These are phyloP conservation scores for Agrotis clavis DNA, from an alignment of 2,888 invertebrate genomes.

Conservation along the genomic window DNA sequence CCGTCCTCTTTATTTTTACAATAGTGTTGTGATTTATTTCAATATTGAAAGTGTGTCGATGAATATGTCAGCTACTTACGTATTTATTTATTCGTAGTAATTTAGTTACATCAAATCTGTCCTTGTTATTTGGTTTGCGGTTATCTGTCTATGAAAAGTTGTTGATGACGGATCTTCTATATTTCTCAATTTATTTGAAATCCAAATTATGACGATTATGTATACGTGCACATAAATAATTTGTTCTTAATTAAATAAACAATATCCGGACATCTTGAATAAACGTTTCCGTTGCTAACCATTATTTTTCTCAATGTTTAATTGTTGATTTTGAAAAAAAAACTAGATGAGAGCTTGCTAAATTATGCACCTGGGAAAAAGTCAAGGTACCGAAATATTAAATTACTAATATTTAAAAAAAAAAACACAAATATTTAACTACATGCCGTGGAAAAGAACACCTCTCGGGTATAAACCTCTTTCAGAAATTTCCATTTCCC, in stretches of 20 bases:
- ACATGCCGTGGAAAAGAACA: too few relatives aligned
- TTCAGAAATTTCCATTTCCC: too few relatives aligned
- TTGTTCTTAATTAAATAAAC: constrained; percentile 7
- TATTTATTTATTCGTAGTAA: neutral
- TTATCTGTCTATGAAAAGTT: neutral
- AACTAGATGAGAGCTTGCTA: too few relatives aligned
- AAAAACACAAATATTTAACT: too few relatives aligned
- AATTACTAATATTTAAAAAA: too few relatives aligned
- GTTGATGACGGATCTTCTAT: neutral
- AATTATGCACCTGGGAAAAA: too few relatives aligned
- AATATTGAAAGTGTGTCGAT: constrained; percentile 5
- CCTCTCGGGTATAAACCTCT: too few relatives aligned
- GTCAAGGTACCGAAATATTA: too few relatives aligned
- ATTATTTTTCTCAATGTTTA: neutral
- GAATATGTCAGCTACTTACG: neutral
- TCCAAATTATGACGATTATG: neutral
- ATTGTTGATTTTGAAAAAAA: too few relatives aligned
- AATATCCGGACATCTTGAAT: neutral
- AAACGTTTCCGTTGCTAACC: constrained; percentile 9
- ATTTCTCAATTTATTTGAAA: neutral
- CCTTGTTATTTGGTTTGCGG: neutral
- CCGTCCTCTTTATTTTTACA: constrained; percentile 29
- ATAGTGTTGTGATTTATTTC: constrained; percentile 17
- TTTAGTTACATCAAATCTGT: neutral
- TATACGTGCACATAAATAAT: constrained; percentile 36